Evolutionary conservation across 2,113 vertebrate genomes (phyloP).

Genomic region (Prunella himalayana): DNA sequence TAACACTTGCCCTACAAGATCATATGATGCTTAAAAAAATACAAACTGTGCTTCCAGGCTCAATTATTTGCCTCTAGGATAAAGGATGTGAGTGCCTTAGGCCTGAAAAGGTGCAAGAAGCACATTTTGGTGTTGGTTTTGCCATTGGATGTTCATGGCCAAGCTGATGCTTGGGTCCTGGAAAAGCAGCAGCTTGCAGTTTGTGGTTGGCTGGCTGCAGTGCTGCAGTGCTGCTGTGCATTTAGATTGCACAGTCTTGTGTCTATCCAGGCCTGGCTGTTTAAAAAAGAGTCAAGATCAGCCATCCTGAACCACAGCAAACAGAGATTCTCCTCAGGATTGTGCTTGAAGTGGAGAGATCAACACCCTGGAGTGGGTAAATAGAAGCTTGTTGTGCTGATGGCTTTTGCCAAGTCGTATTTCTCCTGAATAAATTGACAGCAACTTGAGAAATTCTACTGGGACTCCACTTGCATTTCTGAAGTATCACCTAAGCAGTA

Average conservation of each 20-base stretch:
- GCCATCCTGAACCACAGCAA: not conserved
- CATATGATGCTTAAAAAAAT: not conserved
- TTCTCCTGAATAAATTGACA: not conserved
- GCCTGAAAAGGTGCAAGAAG: not conserved
- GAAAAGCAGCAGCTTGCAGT: not conserved
- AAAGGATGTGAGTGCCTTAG: not conserved
- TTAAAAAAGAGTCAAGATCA: not conserved
- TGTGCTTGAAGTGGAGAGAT: not conserved
- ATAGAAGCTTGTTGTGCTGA: not conserved
- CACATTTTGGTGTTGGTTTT: not conserved
- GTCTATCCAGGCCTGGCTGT: not conserved
- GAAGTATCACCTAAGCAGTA: not conserved
- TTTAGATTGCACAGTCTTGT: not conserved
- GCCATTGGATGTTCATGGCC: not conserved
- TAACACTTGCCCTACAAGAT: not conserved
- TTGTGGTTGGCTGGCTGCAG: not conserved
- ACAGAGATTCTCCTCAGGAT: not conserved
- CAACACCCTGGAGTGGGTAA: not conserved
- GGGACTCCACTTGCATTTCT: not conserved
- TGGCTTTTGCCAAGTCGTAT: not conserved
- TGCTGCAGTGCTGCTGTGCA: not conserved
- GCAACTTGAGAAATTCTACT: not conserved
- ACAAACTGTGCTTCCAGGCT: not conserved
- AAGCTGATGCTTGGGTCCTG: not conserved
- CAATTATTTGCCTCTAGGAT: not conserved